Percentiles rank a stretch among this genome's conserved stretches.
These are phyloP conservation scores for Hydractinia echinata DNA, from an alignment of 30 jellyfish, hydroid and myxozoan species.

Conservation along the genomic window DNA sequence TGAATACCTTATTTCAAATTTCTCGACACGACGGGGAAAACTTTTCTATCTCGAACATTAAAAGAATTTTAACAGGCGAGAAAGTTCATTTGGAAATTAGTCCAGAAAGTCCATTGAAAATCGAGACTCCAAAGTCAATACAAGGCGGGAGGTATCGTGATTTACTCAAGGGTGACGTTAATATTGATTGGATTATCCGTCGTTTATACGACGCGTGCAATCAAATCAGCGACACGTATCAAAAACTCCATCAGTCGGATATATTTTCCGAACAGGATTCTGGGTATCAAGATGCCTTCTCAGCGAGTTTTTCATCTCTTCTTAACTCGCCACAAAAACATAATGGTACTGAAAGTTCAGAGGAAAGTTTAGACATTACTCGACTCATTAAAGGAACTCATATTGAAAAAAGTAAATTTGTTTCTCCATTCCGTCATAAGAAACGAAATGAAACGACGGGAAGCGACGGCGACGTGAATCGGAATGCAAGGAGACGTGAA, in stretches of 20 bases:
- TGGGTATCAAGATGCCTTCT: constrained; percentile 59
- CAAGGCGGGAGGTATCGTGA: constrained; percentile 73
- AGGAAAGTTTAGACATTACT: constrained; percentile 76
- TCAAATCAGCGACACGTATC: constrained; percentile 80
- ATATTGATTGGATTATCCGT: constrained; percentile 89
- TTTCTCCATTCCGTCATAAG: constrained; percentile 58
- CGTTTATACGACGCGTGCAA: constrained; percentile 95
- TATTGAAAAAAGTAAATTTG: constrained; percentile 40
- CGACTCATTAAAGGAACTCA: constrained; percentile 43
- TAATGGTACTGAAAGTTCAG: constrained; percentile 47
- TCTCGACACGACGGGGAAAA: constrained; percentile 95
- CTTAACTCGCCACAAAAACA: constrained; percentile 74
- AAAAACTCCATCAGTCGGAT: constrained; percentile 67
- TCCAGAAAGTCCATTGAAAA: constrained; percentile 17
- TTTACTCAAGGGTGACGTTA: constrained; percentile 78
- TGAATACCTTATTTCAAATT: constrained; percentile 87
- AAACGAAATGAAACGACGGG: constrained; percentile 44
- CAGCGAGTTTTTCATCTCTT: constrained; percentile 74
- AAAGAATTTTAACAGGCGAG: constrained; percentile 86
- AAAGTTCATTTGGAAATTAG: constrained; percentile 44
- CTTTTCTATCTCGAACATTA: constrained; percentile 86
- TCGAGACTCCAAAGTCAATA: constrained; percentile 39
- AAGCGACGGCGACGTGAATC: constrained; percentile 49
- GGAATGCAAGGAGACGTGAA: constrained; percentile 49
- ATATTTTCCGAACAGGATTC: constrained; percentile 81